Conservation (phyloP, 2,113 vertebrate species). For the Jacana jacana region DNA sequence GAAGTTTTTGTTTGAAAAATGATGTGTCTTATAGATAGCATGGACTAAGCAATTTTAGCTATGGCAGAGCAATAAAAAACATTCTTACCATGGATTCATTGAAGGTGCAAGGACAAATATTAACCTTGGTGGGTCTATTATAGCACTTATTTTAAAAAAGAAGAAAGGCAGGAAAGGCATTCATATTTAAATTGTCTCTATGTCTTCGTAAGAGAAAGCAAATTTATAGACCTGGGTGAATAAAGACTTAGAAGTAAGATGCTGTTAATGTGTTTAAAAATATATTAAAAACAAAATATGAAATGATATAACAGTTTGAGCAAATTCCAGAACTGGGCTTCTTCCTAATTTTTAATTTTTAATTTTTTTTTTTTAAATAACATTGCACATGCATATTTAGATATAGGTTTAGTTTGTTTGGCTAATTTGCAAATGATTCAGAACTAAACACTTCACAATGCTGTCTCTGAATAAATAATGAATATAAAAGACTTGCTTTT, state of each 20-base stretch:
- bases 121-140: slow-evolving; percentile 75
- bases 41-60: slow-evolving; percentile 75
- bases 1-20: slow-evolving; percentile 75
- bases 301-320: not conserved
- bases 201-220: slow-evolving; percentile 5
- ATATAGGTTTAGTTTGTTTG: not conserved
- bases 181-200: slow-evolving; percentile 66
- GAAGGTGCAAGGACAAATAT: slow-evolving; percentile 75
- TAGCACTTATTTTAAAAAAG: slow-evolving; percentile 65
- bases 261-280: slow-evolving; percentile 29
- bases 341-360: too few species aligned
- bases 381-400: not conserved
- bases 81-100: slow-evolving; percentile 66
- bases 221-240: slow-evolving; percentile 50
- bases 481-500: not conserved
- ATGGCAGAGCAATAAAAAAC: slow-evolving; percentile 75
- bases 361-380: not conserved
- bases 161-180: slow-evolving; percentile 47
- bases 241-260: slow-evolving; percentile 51
- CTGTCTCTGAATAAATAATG: not conserved
- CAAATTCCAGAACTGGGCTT: not conserved
- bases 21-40: slow-evolving; percentile 65
- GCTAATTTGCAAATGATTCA: not conserved
- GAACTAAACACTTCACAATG: not conserved
- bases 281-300: not conserved